These are phyloP conservation scores for Stenurella melanura DNA, from an alignment of 2,888 invertebrate species.

Conservation along the genomic window DNA sequence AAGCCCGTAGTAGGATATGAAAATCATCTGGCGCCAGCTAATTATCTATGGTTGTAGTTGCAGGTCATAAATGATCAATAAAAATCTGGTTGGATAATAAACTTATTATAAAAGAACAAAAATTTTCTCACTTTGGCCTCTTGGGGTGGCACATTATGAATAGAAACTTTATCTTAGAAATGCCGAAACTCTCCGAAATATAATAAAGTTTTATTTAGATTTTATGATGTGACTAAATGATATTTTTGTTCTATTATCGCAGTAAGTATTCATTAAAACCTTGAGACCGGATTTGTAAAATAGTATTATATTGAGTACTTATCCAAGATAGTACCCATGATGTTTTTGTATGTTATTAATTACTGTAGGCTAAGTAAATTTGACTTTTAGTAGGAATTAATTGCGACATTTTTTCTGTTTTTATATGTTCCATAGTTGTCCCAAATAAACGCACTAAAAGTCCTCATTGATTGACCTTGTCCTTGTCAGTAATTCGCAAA, in stretches of 20 bases:
- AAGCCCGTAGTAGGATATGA: constrained; percentile 25
- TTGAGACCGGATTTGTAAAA: constrained; percentile 10
- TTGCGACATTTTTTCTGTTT: too few relatives aligned
- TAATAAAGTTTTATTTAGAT: constrained; percentile 16
- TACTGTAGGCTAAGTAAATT: too few relatives aligned
- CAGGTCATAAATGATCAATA: constrained; percentile 12
- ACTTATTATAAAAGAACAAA: constrained; percentile 16
- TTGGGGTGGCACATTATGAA: constrained; percentile 4
- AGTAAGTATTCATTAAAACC: neutral
- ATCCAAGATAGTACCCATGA: too few relatives aligned
- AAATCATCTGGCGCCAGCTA: constrained; percentile 30
- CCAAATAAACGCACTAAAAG: too few relatives aligned
- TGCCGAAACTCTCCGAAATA: constrained; percentile 12
- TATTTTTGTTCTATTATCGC: constrained; percentile 8
- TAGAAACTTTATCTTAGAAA: neutral
- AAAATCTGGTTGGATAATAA: constrained; percentile 11
- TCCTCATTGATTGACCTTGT: too few relatives aligned
- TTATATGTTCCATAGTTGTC: too few relatives aligned
- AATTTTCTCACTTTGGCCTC: constrained; percentile 24
- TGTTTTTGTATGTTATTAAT: too few relatives aligned
- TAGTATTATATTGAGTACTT: too few relatives aligned
- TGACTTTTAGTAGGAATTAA: too few relatives aligned
- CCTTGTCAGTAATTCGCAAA: too few relatives aligned
- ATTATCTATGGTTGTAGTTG: constrained; percentile 17
- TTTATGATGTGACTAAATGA: constrained; percentile 3